Evolutionary conservation across 37 sponge, comb jelly and placozoan species (phyloP), one percentile per base, ranked within the genome.

Genomic region (Aplysina aerophoba): DNA sequence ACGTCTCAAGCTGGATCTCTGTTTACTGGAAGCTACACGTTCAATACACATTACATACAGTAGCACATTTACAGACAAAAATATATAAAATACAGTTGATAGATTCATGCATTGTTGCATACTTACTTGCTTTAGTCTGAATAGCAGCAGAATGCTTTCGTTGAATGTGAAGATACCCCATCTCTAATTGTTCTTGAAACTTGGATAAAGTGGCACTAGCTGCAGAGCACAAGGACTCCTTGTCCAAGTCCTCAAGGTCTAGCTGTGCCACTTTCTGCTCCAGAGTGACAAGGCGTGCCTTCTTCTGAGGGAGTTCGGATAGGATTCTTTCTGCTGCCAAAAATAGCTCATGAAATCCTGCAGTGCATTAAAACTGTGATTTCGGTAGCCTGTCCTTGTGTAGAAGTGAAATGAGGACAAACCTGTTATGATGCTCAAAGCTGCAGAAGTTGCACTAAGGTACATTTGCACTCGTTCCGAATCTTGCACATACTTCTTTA

Each of bases 401-500:
- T 22, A 67, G 19, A n/a, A n/a, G n/a, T 14, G n/a, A 25, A 67
- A 67, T 24, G 25, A 16, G n/a, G 27, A 67, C 69, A 67, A 22
- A 67, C 69, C 69, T 67, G 69, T 67, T 67, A 67, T 67, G 69
- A 67, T 67, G 69, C 69, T 67, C 25, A 67, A 22, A 67, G 69
- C 27, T 22, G 15, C 69, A 67, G 69, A 67, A 14, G 69, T n/a
- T 67, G 69, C 19, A 24, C 25, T 67, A n/a, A 67, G 69, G 69
- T 67, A 67, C 69, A 67, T 67, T 22, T 67, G 69, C 28, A 67
- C 69, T 22, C 27, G 14, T 67, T 67, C 69, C 19, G 28, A 67
- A 22, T 67, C 69, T 22, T 67, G 69, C 69, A 67, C 69, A 67
- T 67, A 67, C 69, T 25, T 67, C 69, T 67, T 67, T 15, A 67